Conservation (phyloP, 2,113 vertebrate species). For the Triplophysa siluroides region DNA sequence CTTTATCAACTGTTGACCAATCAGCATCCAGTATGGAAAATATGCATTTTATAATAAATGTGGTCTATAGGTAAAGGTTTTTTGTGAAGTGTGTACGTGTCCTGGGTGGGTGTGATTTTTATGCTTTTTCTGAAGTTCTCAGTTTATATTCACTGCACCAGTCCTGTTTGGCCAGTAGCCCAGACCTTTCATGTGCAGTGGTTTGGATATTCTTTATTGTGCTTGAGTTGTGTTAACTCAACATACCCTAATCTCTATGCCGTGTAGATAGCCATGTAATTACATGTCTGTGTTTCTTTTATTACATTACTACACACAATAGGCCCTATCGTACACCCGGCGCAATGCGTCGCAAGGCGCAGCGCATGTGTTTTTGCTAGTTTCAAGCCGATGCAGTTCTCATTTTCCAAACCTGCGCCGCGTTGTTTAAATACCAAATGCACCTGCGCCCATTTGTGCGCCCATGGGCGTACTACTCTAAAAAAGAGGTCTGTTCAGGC, state of each 20-base stretch:
- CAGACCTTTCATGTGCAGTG: background rate
- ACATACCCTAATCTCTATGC: background rate
- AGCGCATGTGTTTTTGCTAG: too few relatives aligned
- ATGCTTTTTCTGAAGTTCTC: background rate
- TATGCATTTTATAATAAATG: background rate
- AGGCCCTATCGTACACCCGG: too few relatives aligned
- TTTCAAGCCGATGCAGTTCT: too few relatives aligned
- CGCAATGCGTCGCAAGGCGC: too few relatives aligned
- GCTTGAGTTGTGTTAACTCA: background rate
- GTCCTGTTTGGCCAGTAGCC: conserved; percentile 6
- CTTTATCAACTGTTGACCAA: too few relatives aligned
- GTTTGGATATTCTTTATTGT: background rate
- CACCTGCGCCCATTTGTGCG: too few relatives aligned
- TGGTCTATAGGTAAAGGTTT: background rate
- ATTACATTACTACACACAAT: background rate
- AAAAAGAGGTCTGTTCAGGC: too few relatives aligned
- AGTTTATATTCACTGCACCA: background rate
- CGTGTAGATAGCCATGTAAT: background rate
- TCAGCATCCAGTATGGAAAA: background rate
- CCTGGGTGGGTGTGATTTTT: too few relatives aligned
- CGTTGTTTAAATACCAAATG: too few relatives aligned
- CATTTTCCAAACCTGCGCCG: too few relatives aligned
- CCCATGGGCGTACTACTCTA: too few relatives aligned
- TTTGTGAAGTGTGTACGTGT: background rate
- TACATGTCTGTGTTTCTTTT: background rate